Evolutionary conservation across 1,140 invertebrate species (phyloP).

Genomic region (Branchinecta lynchi): DNA sequence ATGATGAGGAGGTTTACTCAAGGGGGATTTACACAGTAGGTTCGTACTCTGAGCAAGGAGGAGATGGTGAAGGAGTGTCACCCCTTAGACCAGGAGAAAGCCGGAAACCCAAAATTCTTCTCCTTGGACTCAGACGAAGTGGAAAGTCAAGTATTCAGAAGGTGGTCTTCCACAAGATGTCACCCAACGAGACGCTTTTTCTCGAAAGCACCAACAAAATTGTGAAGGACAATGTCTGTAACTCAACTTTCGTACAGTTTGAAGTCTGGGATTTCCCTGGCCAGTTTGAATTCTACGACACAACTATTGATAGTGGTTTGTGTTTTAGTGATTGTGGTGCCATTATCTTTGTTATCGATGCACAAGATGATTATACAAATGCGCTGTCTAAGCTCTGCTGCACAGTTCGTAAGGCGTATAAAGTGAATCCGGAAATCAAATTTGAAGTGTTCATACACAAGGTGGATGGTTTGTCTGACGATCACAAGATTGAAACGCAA

Average conservation of each 20-base stretch:
- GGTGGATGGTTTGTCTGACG: constrained; percentile 92
- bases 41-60: constrained; percentile 83
- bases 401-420: constrained; percentile 86
- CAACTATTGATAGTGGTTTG: constrained; percentile 84
- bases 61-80: constrained; percentile 60
- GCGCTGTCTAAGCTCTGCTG: constrained; percentile 79
- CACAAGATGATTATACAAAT: constrained; percentile 95
- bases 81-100: constrained; percentile 43
- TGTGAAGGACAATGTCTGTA: constrained; percentile 84
- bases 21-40: constrained; percentile 44
- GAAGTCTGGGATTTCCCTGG: constrained; percentile 99
- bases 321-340: constrained; percentile 63
- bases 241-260: constrained; percentile 97
- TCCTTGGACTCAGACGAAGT: constrained; percentile 93
- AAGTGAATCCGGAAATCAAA: constrained; percentile 88
- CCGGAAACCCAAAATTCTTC: constrained; percentile 75
- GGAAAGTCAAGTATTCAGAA: constrained; percentile 99
- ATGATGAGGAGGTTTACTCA: constrained; percentile 43
- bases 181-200: constrained; percentile 98
- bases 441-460: constrained; percentile 75
- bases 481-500: constrained; percentile 96
- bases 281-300: constrained; percentile 94
- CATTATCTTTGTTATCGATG: constrained; percentile 97
- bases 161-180: constrained; percentile 99
- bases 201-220: constrained; percentile 97